Evolutionary conservation across 2,888 invertebrate species (phyloP).

Genomic region (Eupithecia insigniata): DNA sequence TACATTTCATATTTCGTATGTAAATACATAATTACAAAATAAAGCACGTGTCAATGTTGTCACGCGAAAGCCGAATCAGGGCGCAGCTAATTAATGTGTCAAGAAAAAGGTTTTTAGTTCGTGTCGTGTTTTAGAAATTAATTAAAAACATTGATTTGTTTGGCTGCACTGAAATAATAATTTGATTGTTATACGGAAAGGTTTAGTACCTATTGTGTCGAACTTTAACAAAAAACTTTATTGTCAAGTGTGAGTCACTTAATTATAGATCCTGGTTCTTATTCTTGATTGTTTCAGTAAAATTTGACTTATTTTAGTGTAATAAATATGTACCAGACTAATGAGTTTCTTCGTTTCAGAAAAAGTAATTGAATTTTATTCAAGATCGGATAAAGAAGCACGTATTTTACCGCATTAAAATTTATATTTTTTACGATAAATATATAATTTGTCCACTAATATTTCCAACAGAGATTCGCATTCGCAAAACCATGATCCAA

Average conservation of each 20-base stretch:
- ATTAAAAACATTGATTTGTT: constrained; percentile 27
- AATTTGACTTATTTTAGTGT: not conserved
- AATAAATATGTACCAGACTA: not conserved
- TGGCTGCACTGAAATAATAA: not conserved
- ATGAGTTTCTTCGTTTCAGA: not conserved
- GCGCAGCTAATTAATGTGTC: constrained; percentile 28
- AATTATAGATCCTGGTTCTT: not conserved
- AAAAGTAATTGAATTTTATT: not conserved
- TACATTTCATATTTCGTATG: constrained; percentile 30
- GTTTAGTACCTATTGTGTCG: constrained; percentile 8
- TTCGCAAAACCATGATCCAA: no score
- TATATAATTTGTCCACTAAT: not conserved
- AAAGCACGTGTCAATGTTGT: constrained; percentile 18
- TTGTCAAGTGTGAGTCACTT: not conserved
- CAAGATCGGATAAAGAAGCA: not conserved
- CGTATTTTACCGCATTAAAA: not conserved
- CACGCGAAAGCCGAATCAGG: constrained; percentile 32
- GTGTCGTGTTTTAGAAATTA: constrained; percentile 16
- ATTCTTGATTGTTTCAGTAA: not conserved
- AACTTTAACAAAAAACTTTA: not conserved
- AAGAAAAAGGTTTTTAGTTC: constrained; percentile 26
- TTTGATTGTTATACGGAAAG: constrained; percentile 7
- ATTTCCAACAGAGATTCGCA: not conserved
- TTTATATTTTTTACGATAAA: not conserved
- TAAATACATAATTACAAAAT: constrained; percentile 33